Evolutionary conservation across 2,113 vertebrate genomes (phyloP), one percentile per base, ranked within the genome.

Genomic region (Orthonyx spaldingii): DNA sequence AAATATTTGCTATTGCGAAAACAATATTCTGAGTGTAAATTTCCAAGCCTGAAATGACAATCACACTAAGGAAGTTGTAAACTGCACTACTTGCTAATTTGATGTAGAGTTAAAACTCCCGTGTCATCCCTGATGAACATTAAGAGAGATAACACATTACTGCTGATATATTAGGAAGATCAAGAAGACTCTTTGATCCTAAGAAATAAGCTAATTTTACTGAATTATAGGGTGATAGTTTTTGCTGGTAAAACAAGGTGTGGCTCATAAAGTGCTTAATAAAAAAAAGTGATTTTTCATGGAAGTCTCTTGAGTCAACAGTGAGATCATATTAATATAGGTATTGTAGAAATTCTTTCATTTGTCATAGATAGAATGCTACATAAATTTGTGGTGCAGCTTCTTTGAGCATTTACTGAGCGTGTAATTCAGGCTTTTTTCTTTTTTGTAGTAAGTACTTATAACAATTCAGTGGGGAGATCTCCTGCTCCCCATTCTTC

Each of bases 111-210:
- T 92, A n/a, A 30, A 84, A 50, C 56, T 70, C 22, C 13, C 0
- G 0, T 30, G 16, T n/a, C 3, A n/a, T 71, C 24, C 21, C 11
- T 64, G 23, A 35, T 82, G 41, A 89, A 44, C 0, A 5, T 57
- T 57, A 23, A 57, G 26, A 68, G 53, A 71, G 35, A 22, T 4
- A 30, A 5, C 5, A 35, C 39, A 28, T 4, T 44, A 21, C 24
- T 37, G 3, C 44, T 86, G 53, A 20, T 46, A 16, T 77, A 8
- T 75, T 44, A 55, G 21, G 15, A 63, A 39, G 23, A 52, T 46
- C 50, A 37, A 55, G n/a, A 33, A 30, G 41, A 24, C 3, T 78
- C 4, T 57, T 3, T 78, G 78, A 10, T 64, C 8, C 8, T 21
- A 56, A 83, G 16, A 76, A 72, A 56, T 47, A 37, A 9, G 3